A percentile compares a stretch with the other conserved stretches of the same genome.
phyloP scores from a whole-genome alignment of 2,113 vertebrate genomes.

The Dipodomys stephensi region DNA sequence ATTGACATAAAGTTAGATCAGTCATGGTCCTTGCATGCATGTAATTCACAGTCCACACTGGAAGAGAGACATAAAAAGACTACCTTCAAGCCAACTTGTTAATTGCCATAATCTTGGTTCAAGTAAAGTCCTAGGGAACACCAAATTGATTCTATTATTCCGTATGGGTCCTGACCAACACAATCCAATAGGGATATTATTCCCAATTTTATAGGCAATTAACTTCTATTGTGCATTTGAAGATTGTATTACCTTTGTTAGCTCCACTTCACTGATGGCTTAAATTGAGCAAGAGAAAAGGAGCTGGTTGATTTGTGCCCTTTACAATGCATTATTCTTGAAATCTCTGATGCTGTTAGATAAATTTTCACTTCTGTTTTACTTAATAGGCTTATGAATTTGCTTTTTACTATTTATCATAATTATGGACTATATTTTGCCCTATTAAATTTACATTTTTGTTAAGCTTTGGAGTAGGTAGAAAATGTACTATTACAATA shows the following conservation, averaged over 20 bases:
- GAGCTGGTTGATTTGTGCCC: conserved; percentile 7
- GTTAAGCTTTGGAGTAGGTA: not conserved
- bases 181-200: conserved; percentile 63
- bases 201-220: conserved; percentile 74
- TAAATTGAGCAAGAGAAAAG: conserved; percentile 60
- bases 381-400: not conserved
- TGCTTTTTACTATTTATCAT: not conserved
- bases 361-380: not conserved
- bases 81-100: conserved; percentile 43
- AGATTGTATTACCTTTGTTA: conserved; percentile 67
- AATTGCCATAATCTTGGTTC: conserved; percentile 26
- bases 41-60: not conserved
- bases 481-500: not conserved
- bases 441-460: not conserved
- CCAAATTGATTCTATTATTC: conserved; percentile 59
- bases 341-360: not conserved
- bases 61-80: conserved; percentile 37
- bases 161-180: conserved; percentile 60
- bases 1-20: conserved; percentile 52
- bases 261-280: conserved; percentile 54
- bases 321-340: conserved; percentile 44
- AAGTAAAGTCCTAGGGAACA: conserved; percentile 43
- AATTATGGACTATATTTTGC: not conserved
- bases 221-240: conserved; percentile 72
- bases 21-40: conserved; percentile 23